A percentile compares a stretch with the other conserved stretches of the same genome.
Evolutionary conservation across 1,140 invertebrate genomes (phyloP).

Genomic region (Drosophila subpulchrella): DNA sequence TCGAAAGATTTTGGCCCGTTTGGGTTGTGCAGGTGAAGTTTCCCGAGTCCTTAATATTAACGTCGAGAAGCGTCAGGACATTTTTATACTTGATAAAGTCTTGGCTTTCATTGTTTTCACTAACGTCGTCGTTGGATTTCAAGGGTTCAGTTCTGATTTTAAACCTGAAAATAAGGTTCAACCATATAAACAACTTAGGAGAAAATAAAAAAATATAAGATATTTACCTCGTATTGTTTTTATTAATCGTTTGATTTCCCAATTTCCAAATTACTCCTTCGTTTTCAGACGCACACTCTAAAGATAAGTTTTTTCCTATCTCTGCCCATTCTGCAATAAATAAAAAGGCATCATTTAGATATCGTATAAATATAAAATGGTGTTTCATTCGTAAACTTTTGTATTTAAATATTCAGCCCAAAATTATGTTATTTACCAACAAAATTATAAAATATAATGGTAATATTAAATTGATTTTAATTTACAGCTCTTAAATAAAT

Average conservation of each 20-base stretch:
- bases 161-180: conserved; percentile 30
- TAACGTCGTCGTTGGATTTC: conserved; percentile 30
- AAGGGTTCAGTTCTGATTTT: conserved; percentile 21
- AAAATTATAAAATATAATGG: no score
- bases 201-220: no score
- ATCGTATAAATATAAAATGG: no score
- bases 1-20: conserved; percentile 62
- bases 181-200: no score
- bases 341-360: background rate
- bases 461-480: no score
- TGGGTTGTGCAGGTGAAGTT: conserved; percentile 85
- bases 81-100: conserved; percentile 58
- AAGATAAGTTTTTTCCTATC: conserved; percentile 84
- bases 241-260: conserved; percentile 84
- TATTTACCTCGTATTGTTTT: conserved; percentile 76
- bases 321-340: conserved; percentile 57
- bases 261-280: conserved; percentile 84
- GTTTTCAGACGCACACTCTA: conserved; percentile 84
- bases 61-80: conserved; percentile 64
- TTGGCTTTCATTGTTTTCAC: conserved; percentile 31
- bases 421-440: no score
- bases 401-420: no score
- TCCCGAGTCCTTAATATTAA: conserved; percentile 85
- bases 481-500: no score
- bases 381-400: no score